A percentile compares a stretch with the other conserved stretches of the same genome.
Evolutionary conservation across 2,113 vertebrate genomes (phyloP).

Genomic region (Bostrychus sinensis): DNA sequence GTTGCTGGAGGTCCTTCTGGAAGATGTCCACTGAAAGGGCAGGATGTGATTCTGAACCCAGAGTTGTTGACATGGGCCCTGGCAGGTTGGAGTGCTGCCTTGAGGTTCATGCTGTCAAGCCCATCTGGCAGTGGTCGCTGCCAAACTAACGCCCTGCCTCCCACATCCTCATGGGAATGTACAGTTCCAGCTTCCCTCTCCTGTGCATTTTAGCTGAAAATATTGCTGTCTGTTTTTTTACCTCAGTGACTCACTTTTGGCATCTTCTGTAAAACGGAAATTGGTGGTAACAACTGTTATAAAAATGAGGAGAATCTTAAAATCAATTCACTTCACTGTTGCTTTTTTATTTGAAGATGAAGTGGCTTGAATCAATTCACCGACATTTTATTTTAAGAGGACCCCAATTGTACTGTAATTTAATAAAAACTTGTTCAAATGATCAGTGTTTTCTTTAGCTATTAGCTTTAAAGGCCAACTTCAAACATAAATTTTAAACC

Average conservation of each 20-base stretch:
- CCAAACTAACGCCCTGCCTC: slow-evolving; percentile 46
- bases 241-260: neutral
- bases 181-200: neutral
- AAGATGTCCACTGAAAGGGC: neutral
- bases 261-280: too few relatives aligned
- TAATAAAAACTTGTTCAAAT: too few relatives aligned
- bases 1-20: neutral
- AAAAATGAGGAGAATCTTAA: neutral
- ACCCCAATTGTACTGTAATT: neutral
- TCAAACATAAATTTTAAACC: too few relatives aligned
- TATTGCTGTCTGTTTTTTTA: neutral
- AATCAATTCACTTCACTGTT: neutral
- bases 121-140: slow-evolving; percentile 51
- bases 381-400: neutral
- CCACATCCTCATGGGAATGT: slow-evolving; percentile 10
- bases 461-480: too few relatives aligned
- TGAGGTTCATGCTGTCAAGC: slow-evolving; percentile 47
- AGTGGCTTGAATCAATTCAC: neutral
- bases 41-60: slow-evolving; percentile 1
- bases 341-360: neutral
- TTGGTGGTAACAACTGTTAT: neutral
- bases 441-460: too few relatives aligned
- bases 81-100: slow-evolving; percentile 46
- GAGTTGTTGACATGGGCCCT: slow-evolving; percentile 21
- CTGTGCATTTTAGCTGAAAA: neutral